A percentile compares a stretch with the other conserved stretches of the same genome.
Conservation (phyloP, 2,888 invertebrate species). For the Dastarcus helophoroides region DNA sequence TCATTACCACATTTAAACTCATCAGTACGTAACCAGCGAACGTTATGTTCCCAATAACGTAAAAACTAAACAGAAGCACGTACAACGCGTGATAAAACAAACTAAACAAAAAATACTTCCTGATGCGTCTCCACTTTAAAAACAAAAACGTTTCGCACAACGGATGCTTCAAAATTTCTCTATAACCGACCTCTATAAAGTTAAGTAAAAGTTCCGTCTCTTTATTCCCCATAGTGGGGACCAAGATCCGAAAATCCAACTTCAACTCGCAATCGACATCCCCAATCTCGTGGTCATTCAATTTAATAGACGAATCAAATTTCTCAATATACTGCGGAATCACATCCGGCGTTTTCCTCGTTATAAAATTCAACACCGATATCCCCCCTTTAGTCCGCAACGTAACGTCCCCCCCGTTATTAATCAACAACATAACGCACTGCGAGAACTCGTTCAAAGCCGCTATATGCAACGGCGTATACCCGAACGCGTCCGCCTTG, state of each 20-base stretch:
- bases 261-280: conserved; percentile 78
- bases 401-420: conserved; percentile 73
- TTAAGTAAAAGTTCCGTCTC: conserved; percentile 60
- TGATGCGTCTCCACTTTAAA: conserved; percentile 70
- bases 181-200: conserved; percentile 69
- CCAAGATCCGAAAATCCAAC: conserved; percentile 50
- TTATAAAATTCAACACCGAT: conserved; percentile 69
- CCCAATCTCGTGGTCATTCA: conserved; percentile 74
- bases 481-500: conserved; percentile 68
- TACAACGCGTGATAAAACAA: conserved; percentile 66
- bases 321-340: conserved; percentile 51
- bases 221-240: conserved; percentile 54
- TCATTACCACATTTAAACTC: conserved; percentile 49
- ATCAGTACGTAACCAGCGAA: conserved; percentile 48
- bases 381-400: conserved; percentile 69
- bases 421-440: conserved; percentile 60
- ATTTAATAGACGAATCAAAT: conserved; percentile 62
- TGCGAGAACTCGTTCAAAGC: conserved; percentile 72
- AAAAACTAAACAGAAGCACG: conserved; percentile 62
- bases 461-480: conserved; percentile 72
- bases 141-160: conserved; percentile 75
- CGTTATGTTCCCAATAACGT: conserved; percentile 29
- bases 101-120: conserved; percentile 71
- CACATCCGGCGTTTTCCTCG: conserved; percentile 73
- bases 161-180: conserved; percentile 70